phyloP scores from a whole-genome alignment of 2,113 vertebrate genomes.

The Vidua macroura region DNA sequence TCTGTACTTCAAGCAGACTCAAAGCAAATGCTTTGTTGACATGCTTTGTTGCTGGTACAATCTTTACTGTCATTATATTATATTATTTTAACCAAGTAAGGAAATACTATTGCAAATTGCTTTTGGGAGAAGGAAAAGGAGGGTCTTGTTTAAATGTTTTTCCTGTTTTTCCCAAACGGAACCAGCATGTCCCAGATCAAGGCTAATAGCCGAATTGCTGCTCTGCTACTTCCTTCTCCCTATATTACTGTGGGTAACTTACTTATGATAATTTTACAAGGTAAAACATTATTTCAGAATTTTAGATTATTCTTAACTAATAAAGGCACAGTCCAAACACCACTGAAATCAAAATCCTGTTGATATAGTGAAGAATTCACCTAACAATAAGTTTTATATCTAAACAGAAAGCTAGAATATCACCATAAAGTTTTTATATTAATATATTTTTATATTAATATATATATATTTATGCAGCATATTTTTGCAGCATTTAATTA shows the following conservation, averaged over 20 bases:
- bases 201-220: background rate
- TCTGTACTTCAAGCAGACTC: background rate
- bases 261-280: background rate
- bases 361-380: background rate
- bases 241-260: background rate
- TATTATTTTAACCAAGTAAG: background rate
- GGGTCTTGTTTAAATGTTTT: background rate
- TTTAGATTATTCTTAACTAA: background rate
- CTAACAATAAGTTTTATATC: background rate
- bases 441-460: too few species aligned
- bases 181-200: background rate
- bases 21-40: background rate
- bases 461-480: background rate
- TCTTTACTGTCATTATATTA: background rate
- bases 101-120: background rate
- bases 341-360: background rate
- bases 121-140: background rate
- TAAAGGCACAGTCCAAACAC: background rate
- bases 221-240: background rate
- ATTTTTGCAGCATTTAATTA: background rate
- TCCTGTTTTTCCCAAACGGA: background rate
- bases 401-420: background rate
- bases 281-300: background rate
- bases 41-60: background rate
- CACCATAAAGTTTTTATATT: background rate